Base-by-base conservation (phyloP, 2,797 vertebrate genomes). In the Oryzias dopingdopingensis region DNA sequence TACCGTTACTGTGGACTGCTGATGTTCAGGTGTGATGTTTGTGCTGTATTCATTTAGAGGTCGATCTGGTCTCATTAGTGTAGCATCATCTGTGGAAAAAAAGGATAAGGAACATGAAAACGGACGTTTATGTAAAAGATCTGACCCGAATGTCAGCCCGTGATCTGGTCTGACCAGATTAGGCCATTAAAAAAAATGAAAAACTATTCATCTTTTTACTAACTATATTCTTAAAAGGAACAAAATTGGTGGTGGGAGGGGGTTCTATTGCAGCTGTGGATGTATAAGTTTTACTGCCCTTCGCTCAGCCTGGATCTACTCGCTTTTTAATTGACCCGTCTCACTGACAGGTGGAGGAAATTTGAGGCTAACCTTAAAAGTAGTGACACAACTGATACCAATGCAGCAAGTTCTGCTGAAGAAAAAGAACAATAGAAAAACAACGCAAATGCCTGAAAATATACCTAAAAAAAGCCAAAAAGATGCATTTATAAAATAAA, bases 31-130 rank as follows among this genome's bases (percentile, higher is more conserved):
- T 54, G 62, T 49, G 59, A 55, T 37, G 42, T 64, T 56, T 72
- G 65, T 29, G 67, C 59, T 67, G 86, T 79, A 81, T 65, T 86
- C 86, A 86, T 86, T 67, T 74, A 85, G 66, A 62, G 42, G 69
- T 66, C 56, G 78, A 66, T 26, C 76, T 63, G 43, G 55, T 52
- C 61, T 83, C 76, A 61, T 82, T 69, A 80, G 77, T 54, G 65
- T 58, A 49, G 69, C 59, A 64, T 77, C 54, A 18, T 72, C 79
- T 85, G 77, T 49, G 42, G 60, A 26, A 56, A 0, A 47, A 65
- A 23, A 47, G 56, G 24, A 54, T 14, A 22, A 14, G 14, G 14
- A 46, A 20, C 18, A 20, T 20, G 44, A 17, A 45, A 17, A 55
- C 32, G 29, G 24, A 59, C 16, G 45, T 20, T 52, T 67, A 66